These are phyloP conservation scores for Phrixothrix hirtus DNA, from an alignment of 2,888 invertebrate genomes.

Conservation along the genomic window DNA sequence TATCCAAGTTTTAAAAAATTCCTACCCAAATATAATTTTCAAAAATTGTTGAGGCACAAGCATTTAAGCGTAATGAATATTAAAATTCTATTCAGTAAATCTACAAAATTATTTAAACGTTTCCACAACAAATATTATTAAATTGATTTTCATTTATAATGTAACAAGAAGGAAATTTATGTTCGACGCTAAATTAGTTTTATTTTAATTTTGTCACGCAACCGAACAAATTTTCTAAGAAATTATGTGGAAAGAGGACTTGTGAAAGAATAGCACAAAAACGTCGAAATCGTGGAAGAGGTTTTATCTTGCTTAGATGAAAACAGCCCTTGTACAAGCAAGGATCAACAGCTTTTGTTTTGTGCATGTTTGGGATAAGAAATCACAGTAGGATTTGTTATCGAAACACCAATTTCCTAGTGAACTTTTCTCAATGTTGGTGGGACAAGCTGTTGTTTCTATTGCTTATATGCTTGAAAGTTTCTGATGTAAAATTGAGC, in stretches of 20 bases:
- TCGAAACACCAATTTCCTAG: slow-evolving; percentile 25
- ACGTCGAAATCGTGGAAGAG: slow-evolving; percentile 15
- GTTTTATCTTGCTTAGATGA: slow-evolving; percentile 19
- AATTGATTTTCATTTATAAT: background rate
- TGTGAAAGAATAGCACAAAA: slow-evolving; percentile 8
- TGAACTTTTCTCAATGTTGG: slow-evolving; percentile 21
- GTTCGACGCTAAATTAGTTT: background rate
- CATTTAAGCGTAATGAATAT: no score
- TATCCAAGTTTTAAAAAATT: no score
- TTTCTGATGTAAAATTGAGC: slow-evolving; percentile 17
- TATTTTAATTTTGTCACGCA: background rate
- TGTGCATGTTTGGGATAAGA: slow-evolving; percentile 25
- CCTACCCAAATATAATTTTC: no score
- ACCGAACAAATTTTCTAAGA: background rate
- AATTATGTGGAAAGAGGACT: slow-evolving; percentile 5
- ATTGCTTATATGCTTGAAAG: slow-evolving; percentile 12
- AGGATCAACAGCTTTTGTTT: slow-evolving; percentile 23
- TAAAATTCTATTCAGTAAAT: no score
- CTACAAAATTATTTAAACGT: background rate
- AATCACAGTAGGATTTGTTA: slow-evolving; percentile 26
- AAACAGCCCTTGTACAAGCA: slow-evolving; percentile 13
- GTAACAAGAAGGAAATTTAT: background rate
- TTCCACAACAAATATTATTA: background rate
- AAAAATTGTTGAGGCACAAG: no score
- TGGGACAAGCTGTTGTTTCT: slow-evolving; percentile 10